Conservation (phyloP, 2,888 invertebrate genomes). For the Blastobasis adustella region DNA sequence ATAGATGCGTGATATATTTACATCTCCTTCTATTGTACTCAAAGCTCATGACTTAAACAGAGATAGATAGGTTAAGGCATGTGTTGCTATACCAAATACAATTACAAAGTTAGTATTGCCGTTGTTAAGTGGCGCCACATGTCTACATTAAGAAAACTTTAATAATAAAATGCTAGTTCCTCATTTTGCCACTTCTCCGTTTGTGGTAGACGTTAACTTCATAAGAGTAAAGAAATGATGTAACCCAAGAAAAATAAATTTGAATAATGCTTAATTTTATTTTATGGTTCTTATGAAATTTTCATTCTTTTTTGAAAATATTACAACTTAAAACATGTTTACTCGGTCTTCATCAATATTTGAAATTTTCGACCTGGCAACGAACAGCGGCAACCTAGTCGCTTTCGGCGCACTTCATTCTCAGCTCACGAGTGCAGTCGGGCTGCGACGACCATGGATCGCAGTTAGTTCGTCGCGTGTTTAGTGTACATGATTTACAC, state of each 20-base stretch:
- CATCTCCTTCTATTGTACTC: too few relatives aligned
- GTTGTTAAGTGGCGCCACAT: too few relatives aligned
- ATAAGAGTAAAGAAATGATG: background rate
- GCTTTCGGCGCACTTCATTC: constrained; percentile 34
- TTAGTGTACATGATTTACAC: constrained; percentile 33
- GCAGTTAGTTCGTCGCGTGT: constrained; percentile 49
- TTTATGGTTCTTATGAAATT: background rate
- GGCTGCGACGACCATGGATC: constrained; percentile 64
- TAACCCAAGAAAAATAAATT: background rate
- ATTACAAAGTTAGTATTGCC: too few relatives aligned
- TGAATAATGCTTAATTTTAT: background rate
- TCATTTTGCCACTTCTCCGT: background rate
- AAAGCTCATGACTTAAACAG: too few relatives aligned
- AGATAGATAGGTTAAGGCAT: too few relatives aligned
- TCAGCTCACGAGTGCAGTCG: constrained; percentile 43
- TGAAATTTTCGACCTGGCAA: too few relatives aligned
- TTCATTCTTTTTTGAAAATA: background rate
- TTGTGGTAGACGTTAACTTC: background rate
- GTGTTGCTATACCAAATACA: too few relatives aligned
- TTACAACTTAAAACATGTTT: too few relatives aligned
- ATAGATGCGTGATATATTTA: too few relatives aligned
- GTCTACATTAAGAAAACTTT: too few relatives aligned
- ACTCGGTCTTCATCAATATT: too few relatives aligned
- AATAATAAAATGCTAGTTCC: background rate
- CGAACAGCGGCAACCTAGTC: background rate